phyloP scores from a whole-genome alignment of 2,797 vertebrate species.

The Sciaenops ocellatus region DNA sequence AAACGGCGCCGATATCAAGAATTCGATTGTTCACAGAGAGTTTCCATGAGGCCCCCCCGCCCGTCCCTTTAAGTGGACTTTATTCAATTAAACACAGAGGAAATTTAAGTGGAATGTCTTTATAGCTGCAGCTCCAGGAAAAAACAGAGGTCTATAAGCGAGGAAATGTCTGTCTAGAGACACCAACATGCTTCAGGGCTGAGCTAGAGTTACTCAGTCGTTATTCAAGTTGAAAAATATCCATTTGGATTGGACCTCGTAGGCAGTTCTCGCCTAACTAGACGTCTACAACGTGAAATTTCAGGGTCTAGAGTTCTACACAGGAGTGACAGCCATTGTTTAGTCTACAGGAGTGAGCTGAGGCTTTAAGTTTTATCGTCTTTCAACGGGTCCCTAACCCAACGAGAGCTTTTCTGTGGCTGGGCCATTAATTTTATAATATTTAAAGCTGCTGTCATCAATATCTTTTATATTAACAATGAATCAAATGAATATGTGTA shows the following conservation, averaged over 20 bases:
- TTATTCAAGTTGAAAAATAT: constrained; percentile 60
- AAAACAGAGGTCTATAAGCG: constrained; percentile 31
- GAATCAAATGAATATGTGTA: neutral
- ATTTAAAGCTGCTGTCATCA: neutral
- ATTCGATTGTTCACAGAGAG: constrained; percentile 15
- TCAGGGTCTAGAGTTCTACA: constrained; percentile 45
- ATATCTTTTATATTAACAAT: neutral
- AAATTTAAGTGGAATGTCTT: constrained; percentile 53
- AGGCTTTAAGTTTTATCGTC: neutral
- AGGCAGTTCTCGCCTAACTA: constrained; percentile 50
- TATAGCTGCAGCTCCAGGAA: constrained; percentile 41
- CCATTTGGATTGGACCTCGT: constrained; percentile 50
- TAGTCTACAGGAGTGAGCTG: constrained; percentile 51
- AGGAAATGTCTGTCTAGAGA: constrained; percentile 44
- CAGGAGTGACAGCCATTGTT: constrained; percentile 48
- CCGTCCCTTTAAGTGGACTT: constrained; percentile 38
- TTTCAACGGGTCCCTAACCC: constrained; percentile 1
- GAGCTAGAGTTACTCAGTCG: constrained; percentile 57
- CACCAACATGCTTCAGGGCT: constrained; percentile 36
- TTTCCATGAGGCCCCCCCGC: constrained; percentile 24
- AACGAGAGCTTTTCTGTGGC: constrained; percentile 6
- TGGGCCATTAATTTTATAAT: constrained; percentile 3
- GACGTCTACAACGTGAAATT: constrained; percentile 55
- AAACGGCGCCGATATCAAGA: constrained; percentile 17
- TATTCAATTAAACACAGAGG: constrained; percentile 46